Percentiles rank a stretch among this genome's conserved stretches.
Evolutionary conservation across 1,140 invertebrate genomes (phyloP).

Genomic region (Drosophila murphyi): DNA sequence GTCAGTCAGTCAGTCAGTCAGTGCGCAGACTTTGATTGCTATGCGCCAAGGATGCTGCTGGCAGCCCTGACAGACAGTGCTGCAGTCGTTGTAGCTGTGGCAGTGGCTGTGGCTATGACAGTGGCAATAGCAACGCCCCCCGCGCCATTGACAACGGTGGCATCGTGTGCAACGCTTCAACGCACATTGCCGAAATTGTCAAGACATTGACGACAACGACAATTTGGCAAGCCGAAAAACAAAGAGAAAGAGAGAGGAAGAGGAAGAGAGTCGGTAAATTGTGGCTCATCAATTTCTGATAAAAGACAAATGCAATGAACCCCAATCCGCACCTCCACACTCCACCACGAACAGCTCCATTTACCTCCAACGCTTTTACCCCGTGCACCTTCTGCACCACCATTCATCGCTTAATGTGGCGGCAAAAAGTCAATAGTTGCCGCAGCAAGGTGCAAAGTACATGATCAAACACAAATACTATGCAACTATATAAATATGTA

Average conservation of each 20-base stretch:
- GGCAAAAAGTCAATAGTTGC: conserved; percentile 74
- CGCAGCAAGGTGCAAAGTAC: conserved; percentile 43
- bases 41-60: conserved; percentile 72
- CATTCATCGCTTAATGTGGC: conserved; percentile 57
- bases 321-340: neutral
- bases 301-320: conserved; percentile 15
- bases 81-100: neutral
- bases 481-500: no score
- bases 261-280: conserved; percentile 36
- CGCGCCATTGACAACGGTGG: conserved; percentile 3
- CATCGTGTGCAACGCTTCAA: conserved; percentile 54
- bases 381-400: no score
- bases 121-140: conserved; percentile 1
- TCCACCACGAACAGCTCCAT: neutral
- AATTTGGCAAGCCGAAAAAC: conserved; percentile 8
- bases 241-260: conserved; percentile 6
- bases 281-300: conserved; percentile 49
- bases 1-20: conserved; percentile 38
- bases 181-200: conserved; percentile 76
- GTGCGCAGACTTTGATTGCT: conserved; percentile 74
- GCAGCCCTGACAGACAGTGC: conserved; percentile 3
- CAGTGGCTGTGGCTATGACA: neutral
- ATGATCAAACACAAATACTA: conserved; percentile 5
- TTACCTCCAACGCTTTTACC: no score
- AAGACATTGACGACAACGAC: conserved; percentile 50